A percentile compares a stretch with the other conserved stretches of the same genome.
Conservation (phyloP, 2,888 invertebrate species). For the Drosophila histrio region DNA sequence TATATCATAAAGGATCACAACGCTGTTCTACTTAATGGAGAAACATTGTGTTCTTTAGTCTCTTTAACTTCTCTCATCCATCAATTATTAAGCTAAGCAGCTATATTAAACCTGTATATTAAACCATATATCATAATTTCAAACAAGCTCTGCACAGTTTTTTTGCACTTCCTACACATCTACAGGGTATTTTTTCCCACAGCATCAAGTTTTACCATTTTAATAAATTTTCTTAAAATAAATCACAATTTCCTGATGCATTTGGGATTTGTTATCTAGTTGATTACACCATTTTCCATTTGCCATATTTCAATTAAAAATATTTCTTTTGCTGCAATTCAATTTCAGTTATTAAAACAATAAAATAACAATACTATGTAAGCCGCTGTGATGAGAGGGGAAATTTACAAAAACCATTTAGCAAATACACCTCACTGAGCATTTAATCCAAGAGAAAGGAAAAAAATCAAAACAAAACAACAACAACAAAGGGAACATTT, state of each 20-base stretch:
- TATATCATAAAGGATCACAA: no score
- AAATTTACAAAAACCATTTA: conserved; percentile 46
- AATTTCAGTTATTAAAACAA: conserved; percentile 29
- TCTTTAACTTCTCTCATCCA: no score
- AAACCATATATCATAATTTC: no score
- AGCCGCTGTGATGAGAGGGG: background rate
- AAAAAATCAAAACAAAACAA: background rate
- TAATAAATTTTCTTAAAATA: background rate
- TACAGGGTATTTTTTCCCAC: background rate
- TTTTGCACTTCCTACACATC: background rate
- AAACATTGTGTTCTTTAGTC: no score
- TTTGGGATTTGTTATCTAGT: conserved; percentile 18
- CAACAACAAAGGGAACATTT: conserved; percentile 29
- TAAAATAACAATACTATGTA: background rate
- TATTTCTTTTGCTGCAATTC: background rate
- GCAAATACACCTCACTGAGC: conserved; percentile 32
- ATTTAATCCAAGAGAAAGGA: conserved; percentile 3
- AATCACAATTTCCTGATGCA: conserved; percentile 18
- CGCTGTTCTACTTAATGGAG: no score
- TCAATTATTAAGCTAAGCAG: no score
- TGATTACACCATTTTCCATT: conserved; percentile 29
- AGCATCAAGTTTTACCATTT: background rate
- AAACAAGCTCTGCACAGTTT: no score
- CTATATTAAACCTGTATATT: no score
- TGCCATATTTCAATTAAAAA: conserved; percentile 16